Evolutionary conservation across 2,888 invertebrate genomes (phyloP).

Genomic region (Willowsia nigromaculata): DNA sequence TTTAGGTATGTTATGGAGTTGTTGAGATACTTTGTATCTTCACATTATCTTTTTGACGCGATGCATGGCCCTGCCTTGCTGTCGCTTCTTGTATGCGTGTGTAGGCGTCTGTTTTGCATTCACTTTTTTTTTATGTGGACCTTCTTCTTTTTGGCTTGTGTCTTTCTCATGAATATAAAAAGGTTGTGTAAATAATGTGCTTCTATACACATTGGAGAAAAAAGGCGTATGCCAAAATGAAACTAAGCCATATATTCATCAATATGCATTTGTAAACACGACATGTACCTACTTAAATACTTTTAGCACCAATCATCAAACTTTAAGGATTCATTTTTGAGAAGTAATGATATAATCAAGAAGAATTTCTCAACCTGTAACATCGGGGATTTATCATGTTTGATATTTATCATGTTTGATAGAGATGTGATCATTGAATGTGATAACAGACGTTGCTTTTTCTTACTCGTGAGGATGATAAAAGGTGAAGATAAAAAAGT

Average conservation of each 20-base stretch:
- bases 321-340: constrained; percentile 10
- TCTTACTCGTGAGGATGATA: not conserved
- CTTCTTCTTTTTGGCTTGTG: constrained; percentile 36
- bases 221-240: constrained; percentile 47
- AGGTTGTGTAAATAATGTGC: constrained; percentile 41
- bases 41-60: constrained; percentile 28
- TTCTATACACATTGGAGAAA: constrained; percentile 17
- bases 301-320: constrained; percentile 12
- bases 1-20: not conserved
- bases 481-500: not conserved
- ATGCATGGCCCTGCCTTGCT: not conserved
- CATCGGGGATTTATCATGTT: not conserved
- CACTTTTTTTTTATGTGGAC: constrained; percentile 27
- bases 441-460: not conserved
- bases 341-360: constrained; percentile 1
- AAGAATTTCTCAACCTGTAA: not conserved
- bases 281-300: not conserved
- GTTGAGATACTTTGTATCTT: not conserved
- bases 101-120: constrained; percentile 71
- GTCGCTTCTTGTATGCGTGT: constrained; percentile 17
- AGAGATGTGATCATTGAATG: constrained; percentile 5
- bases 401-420: no score
- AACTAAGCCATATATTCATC: not conserved
- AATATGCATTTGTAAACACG: no score
- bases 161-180: constrained; percentile 28